Evolutionary conservation across 2,797 vertebrate species (phyloP).

Genomic region (Brachyalestes nurse): DNA sequence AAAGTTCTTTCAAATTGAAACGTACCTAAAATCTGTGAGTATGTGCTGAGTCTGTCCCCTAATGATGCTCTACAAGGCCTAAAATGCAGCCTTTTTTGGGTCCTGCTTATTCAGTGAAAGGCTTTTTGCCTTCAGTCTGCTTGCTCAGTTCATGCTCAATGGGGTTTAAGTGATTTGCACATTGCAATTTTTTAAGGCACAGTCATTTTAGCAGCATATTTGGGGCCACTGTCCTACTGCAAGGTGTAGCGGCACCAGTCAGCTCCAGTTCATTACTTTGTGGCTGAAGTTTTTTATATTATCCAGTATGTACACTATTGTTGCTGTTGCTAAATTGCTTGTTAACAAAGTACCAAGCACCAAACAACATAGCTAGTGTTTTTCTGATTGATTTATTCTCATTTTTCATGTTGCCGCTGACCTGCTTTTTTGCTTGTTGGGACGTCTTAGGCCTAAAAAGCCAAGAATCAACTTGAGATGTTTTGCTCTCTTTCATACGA

Average conservation of each 20-base stretch:
- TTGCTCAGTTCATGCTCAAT: neutral
- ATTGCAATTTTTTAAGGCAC: neutral
- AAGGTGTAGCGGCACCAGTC: neutral
- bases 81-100: neutral
- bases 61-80: neutral
- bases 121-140: neutral
- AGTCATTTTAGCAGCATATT: neutral
- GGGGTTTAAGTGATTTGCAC: neutral
- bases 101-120: neutral
- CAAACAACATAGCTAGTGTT: neutral
- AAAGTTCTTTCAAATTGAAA: slow-evolving; percentile 11
- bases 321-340: too few relatives aligned
- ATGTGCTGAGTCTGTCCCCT: neutral
- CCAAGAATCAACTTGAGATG: neutral
- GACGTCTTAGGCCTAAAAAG: neutral
- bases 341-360: too few relatives aligned
- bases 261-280: neutral
- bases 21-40: neutral
- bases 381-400: neutral
- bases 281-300: neutral
- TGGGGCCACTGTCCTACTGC: neutral
- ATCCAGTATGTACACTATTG: too few relatives aligned
- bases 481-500: neutral
- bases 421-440: neutral
- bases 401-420: neutral